Evolutionary conservation across 2,888 invertebrate genomes (phyloP).

Genomic region (Cyaniris semiargus): DNA sequence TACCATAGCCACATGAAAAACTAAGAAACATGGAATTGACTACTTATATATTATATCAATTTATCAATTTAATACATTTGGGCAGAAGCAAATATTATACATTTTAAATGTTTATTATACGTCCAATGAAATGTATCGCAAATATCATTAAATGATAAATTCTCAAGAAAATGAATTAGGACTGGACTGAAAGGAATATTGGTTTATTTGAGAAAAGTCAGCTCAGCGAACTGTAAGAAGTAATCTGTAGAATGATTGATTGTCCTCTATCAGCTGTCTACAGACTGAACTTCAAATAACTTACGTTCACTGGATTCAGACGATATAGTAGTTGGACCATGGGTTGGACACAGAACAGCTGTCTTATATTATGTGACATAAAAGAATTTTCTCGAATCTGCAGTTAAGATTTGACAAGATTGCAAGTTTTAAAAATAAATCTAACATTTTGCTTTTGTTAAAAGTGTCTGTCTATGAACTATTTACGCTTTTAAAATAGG

Average conservation of each 20-base stretch:
- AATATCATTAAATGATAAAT: background rate
- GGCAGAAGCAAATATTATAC: too few relatives aligned
- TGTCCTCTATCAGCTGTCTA: conserved; percentile 6
- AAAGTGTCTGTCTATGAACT: too few relatives aligned
- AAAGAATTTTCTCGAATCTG: background rate
- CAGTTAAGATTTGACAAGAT: too few relatives aligned
- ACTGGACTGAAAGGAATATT: background rate
- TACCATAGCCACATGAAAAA: too few relatives aligned
- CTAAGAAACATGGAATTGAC: too few relatives aligned
- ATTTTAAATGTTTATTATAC: too few relatives aligned
- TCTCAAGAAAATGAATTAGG: background rate
- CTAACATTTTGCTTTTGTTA: too few relatives aligned
- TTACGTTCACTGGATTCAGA: background rate
- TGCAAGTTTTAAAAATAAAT: too few relatives aligned
- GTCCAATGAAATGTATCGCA: background rate
- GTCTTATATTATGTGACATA: background rate
- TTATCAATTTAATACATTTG: too few relatives aligned
- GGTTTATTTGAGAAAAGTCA: background rate
- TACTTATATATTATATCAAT: too few relatives aligned
- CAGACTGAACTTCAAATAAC: conserved; percentile 14
- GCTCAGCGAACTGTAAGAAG: background rate
- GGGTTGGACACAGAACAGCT: background rate
- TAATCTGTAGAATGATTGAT: conserved; percentile 12
- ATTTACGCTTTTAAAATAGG: too few relatives aligned
- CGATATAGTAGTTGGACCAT: background rate